phyloP scores from a whole-genome alignment of 2,888 invertebrate species.

The Euclidia mi region DNA sequence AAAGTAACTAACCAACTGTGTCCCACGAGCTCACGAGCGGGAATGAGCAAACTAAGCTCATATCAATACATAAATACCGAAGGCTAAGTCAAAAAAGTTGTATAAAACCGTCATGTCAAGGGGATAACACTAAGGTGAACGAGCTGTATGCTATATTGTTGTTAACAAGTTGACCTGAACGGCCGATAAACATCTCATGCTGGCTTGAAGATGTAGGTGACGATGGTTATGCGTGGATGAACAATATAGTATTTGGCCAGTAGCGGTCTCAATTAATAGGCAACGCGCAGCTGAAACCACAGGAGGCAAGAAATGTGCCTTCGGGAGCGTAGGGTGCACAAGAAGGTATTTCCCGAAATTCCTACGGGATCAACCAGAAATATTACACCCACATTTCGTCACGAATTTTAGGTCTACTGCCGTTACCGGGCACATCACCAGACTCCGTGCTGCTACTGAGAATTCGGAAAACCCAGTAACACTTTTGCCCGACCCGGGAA shows the following conservation, averaged over 20 bases:
- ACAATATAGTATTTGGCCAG: background rate
- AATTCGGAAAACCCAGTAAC: no score
- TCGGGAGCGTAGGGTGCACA: no score
- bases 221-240: conserved; percentile 8
- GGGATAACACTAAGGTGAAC: conserved; percentile 38
- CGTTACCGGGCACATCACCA: no score
- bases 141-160: conserved; percentile 37
- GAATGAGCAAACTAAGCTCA: conserved; percentile 39
- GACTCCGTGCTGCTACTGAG: no score
- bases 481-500: no score
- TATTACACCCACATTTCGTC: no score
- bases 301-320: no score
- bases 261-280: no score
- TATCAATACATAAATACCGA: conserved; percentile 49
- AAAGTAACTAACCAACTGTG: conserved; percentile 28
- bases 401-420: no score
- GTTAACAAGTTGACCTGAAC: conserved; percentile 38
- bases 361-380: no score
- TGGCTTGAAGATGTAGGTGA: conserved; percentile 11
- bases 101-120: conserved; percentile 56
- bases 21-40: conserved; percentile 34
- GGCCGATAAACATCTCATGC: conserved; percentile 28
- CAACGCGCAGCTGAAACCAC: no score
- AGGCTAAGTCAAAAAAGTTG: conserved; percentile 35
- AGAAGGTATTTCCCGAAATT: no score